Base-by-base conservation (phyloP, 1,140 invertebrate species). In the Melanaphis sacchari region DNA sequence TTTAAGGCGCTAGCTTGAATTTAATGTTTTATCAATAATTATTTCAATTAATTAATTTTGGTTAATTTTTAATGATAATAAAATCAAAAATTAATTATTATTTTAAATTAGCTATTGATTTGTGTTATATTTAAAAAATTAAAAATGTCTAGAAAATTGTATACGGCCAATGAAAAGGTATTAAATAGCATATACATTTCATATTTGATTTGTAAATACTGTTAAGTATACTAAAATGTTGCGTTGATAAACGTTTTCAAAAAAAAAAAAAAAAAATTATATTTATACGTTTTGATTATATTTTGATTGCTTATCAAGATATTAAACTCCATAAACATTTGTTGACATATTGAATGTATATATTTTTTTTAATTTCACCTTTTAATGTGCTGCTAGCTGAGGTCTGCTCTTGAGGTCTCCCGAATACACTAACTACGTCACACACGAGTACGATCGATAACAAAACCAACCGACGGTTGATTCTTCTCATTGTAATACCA, bases 401-500 rank as follows among this genome's bases (percentile, higher is more conserved):
- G 8, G 0, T 85, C 21, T 82, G 41, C 41, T 76, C 59, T 52
- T 93, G 91, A 1, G 91, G 91, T 52, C 91, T 43, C 24, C 91
- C 81, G 24, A 93, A 93, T 85, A 93, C 91, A 85, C 46, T 84
- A 21, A 84, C 91, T 84, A 93, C 76, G 24, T 93, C 91, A 93
- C 91, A 93, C 81, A 38, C 91, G 81, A 93, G 22, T 41, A 93
- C 81, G 91, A 93, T 85, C n/a, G n/a, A 85, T 38, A 93, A 93
- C 46, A 93, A 84, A 93, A 93, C 81, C 91, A 93, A 93, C 91
- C 91, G 91, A 93, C 91, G 91, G 91, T 93, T 85, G 91, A 93
- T 93, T 93, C 91, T 93, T 93, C 91, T 93, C 91, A 93, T 93
- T 93, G 36, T 93, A 84, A 93, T 40, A 93, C 91, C 91, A 93